phyloP scores from a whole-genome alignment of 2,888 invertebrate genomes.

The Tipula confusa region DNA sequence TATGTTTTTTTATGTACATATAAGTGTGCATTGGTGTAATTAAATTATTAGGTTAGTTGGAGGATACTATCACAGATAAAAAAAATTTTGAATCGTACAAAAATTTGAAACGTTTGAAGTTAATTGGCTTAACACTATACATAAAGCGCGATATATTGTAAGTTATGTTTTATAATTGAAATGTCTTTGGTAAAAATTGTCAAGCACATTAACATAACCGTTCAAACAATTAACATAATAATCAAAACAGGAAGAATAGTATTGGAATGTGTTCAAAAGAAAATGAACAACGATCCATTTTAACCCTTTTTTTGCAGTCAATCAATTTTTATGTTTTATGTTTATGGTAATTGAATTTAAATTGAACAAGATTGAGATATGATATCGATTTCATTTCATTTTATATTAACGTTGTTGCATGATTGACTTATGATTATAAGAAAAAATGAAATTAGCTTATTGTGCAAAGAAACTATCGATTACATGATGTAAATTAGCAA shows the following conservation, averaged over 20 bases:
- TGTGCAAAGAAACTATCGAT: background rate
- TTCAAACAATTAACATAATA: background rate
- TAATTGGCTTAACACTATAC: background rate
- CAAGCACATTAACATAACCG: background rate
- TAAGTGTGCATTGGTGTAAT: slow-evolving; percentile 12
- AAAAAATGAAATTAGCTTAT: background rate
- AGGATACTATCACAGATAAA: background rate
- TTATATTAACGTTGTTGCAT: background rate
- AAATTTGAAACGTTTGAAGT: background rate
- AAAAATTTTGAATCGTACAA: background rate
- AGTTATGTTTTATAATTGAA: background rate
- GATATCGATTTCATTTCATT: background rate
- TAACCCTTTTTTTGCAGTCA: background rate
- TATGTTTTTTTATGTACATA: background rate
- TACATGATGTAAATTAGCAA: slow-evolving; percentile 3
- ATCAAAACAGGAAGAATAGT: background rate
- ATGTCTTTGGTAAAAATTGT: background rate
- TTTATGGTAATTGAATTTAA: background rate
- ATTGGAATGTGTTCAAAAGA: background rate
- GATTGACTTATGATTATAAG: background rate
- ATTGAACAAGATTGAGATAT: background rate
- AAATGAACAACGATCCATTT: background rate
- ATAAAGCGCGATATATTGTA: background rate
- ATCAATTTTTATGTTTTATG: background rate
- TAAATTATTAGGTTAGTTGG: slow-evolving; percentile 20